Conservation (phyloP, 1,140 invertebrate genomes). For the Aphidius gifuensis region DNA sequence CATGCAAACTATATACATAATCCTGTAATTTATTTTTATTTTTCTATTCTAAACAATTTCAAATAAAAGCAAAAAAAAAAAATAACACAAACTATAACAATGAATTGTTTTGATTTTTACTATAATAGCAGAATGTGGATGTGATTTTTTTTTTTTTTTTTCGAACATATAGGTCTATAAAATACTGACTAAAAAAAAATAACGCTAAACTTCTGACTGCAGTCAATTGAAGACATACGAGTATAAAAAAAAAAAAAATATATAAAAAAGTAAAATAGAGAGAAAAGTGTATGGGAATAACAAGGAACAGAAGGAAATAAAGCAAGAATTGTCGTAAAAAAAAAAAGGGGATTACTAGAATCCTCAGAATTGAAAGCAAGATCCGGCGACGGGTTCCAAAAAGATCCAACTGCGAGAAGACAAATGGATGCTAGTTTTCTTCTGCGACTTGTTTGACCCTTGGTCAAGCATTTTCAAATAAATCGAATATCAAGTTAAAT, state of each 20-base stretch:
- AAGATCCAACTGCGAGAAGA: slow-evolving; percentile 16
- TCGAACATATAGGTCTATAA: too few relatives aligned
- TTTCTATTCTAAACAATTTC: too few relatives aligned
- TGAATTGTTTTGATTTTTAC: too few relatives aligned
- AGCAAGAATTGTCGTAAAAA: slow-evolving; percentile 5
- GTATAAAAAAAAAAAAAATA: background rate
- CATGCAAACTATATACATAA: too few relatives aligned
- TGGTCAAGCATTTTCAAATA: slow-evolving; percentile 1
- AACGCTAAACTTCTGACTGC: too few relatives aligned
- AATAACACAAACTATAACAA: too few relatives aligned
- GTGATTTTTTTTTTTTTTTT: too few relatives aligned
- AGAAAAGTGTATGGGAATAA: background rate
- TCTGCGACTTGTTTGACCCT: slow-evolving; percentile 10
- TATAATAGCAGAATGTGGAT: too few relatives aligned
- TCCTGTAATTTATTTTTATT: too few relatives aligned
- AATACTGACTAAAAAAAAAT: too few relatives aligned
- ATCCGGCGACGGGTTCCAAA: slow-evolving; percentile 8
- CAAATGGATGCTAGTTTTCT: slow-evolving; percentile 10
- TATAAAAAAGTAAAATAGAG: background rate
- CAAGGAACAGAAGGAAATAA: background rate
- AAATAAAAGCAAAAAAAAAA: too few relatives aligned
- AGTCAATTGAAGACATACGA: background rate
- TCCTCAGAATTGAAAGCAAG: slow-evolving; percentile 21
- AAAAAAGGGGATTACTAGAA: slow-evolving; percentile 2
- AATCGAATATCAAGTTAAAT: background rate